Percentiles rank a stretch among this genome's conserved stretches.
These are phyloP conservation scores for Altica lythri DNA, from an alignment of 2,888 invertebrate genomes.

Conservation along the genomic window DNA sequence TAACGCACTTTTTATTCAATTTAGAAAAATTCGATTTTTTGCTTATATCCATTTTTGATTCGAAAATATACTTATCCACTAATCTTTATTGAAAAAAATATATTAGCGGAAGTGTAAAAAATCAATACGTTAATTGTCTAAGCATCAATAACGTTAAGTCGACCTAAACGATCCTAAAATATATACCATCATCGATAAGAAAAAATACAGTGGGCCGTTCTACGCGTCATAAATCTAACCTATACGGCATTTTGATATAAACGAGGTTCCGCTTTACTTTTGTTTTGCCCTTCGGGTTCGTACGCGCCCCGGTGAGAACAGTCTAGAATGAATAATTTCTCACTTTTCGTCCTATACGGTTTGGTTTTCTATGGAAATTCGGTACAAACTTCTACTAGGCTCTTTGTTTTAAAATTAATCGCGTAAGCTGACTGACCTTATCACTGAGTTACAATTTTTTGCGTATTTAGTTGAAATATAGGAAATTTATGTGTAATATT, in stretches of 20 bases:
- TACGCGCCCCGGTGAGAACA: slow-evolving; percentile 28
- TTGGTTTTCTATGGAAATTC: slow-evolving; percentile 35
- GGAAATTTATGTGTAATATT: not conserved
- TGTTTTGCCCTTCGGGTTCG: slow-evolving; percentile 32
- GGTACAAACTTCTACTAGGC: slow-evolving; percentile 31
- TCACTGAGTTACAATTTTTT: not conserved
- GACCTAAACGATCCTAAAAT: slow-evolving; percentile 19
- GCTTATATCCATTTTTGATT: too few relatives aligned
- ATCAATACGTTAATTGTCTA: slow-evolving; percentile 4
- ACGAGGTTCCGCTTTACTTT: slow-evolving; percentile 36
- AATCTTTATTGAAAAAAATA: not conserved
- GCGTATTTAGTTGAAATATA: not conserved
- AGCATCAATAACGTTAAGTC: slow-evolving; percentile 21
- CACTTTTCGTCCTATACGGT: slow-evolving; percentile 34
- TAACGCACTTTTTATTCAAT: too few relatives aligned
- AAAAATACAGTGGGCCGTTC: slow-evolving; percentile 24
- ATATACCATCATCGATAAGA: slow-evolving; percentile 21
- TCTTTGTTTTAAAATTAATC: slow-evolving; percentile 36
- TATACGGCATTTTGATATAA: slow-evolving; percentile 35
- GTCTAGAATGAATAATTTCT: slow-evolving; percentile 37
- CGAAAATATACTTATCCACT: too few relatives aligned
- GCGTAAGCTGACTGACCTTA: slow-evolving; percentile 6
- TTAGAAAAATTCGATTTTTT: too few relatives aligned
- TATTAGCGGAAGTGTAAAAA: slow-evolving; percentile 6
- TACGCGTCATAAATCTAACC: slow-evolving; percentile 29